phyloP scores from a whole-genome alignment of 2,797 vertebrate genomes.

The Bradypodion pumilum region DNA sequence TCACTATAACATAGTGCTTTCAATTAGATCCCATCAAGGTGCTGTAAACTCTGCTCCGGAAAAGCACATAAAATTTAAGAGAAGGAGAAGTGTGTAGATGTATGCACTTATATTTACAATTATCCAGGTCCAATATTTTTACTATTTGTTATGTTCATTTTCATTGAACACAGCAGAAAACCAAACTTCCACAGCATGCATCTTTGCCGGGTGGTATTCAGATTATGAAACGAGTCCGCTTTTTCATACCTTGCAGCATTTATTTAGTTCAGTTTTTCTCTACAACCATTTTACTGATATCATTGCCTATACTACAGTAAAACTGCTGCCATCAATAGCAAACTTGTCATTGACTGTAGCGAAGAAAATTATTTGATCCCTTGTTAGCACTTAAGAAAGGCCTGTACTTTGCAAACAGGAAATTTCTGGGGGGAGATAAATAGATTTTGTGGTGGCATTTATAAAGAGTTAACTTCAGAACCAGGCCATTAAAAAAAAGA shows the following conservation, averaged over 20 bases:
- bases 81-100: too few relatives aligned
- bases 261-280: slow-evolving; percentile 42
- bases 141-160: too few relatives aligned
- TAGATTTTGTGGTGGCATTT: slow-evolving; percentile 28
- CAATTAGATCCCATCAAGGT: slow-evolving; percentile 68
- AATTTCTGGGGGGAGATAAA: slow-evolving; percentile 10
- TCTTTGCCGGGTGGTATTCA: too few relatives aligned
- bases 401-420: slow-evolving; percentile 43
- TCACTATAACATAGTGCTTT: slow-evolving; percentile 74
- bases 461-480: too few relatives aligned
- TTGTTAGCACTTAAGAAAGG: slow-evolving; percentile 47
- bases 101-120: too few relatives aligned
- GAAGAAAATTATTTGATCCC: background rate
- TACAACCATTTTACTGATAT: slow-evolving; percentile 46
- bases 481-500: too few relatives aligned
- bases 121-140: too few relatives aligned
- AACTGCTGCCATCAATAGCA: background rate
- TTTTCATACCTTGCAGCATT: slow-evolving; percentile 35
- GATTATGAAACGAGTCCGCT: too few relatives aligned
- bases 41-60: slow-evolving; percentile 55
- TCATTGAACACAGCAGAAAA: too few relatives aligned
- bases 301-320: slow-evolving; percentile 22
- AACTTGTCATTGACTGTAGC: background rate
- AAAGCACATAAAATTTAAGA: too few relatives aligned
- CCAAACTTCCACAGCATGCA: too few relatives aligned